phyloP scores from a whole-genome alignment of 2,113 vertebrate genomes.

The Siniperca knerii region DNA sequence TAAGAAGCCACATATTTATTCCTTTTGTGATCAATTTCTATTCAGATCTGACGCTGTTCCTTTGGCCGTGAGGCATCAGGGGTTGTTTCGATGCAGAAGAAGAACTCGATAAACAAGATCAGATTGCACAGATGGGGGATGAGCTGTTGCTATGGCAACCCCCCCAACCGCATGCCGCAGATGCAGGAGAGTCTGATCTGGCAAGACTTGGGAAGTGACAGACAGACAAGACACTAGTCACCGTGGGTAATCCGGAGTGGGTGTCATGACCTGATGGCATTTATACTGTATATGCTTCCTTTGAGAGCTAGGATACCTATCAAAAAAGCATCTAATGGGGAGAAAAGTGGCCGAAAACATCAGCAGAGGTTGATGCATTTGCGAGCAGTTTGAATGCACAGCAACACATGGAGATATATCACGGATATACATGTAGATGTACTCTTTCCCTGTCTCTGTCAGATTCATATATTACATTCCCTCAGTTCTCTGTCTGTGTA shows the following conservation, averaged over 20 bases:
- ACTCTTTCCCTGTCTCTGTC: not conserved
- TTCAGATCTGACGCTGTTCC: conserved; percentile 34
- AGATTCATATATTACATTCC: not conserved
- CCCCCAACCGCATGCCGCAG: conserved; percentile 25
- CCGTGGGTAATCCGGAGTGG: conserved; percentile 35
- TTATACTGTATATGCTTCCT: conserved; percentile 3
- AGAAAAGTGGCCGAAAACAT: not conserved
- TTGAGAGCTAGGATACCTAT: not conserved
- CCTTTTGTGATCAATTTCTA: conserved; percentile 55
- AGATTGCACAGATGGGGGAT: conserved; percentile 71
- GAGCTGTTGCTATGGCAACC: conserved; percentile 77
- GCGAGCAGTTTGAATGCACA: not conserved
- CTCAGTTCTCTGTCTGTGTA: not conserved
- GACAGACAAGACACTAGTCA: conserved; percentile 44
- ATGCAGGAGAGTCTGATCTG: conserved; percentile 52
- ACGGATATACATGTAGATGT: not conserved
- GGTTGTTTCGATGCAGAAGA: conserved; percentile 66
- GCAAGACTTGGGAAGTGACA: conserved; percentile 50
- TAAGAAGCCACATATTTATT: not conserved
- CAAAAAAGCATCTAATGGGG: conserved; percentile 4
- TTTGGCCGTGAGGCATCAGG: conserved; percentile 36
- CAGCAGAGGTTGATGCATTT: conserved; percentile 5
- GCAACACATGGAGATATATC: not conserved
- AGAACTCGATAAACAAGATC: conserved; percentile 78
- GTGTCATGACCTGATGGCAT: conserved; percentile 45